Evolutionary conservation across 1,140 invertebrate genomes (phyloP).

Genomic region (Diachasma alloeum): DNA sequence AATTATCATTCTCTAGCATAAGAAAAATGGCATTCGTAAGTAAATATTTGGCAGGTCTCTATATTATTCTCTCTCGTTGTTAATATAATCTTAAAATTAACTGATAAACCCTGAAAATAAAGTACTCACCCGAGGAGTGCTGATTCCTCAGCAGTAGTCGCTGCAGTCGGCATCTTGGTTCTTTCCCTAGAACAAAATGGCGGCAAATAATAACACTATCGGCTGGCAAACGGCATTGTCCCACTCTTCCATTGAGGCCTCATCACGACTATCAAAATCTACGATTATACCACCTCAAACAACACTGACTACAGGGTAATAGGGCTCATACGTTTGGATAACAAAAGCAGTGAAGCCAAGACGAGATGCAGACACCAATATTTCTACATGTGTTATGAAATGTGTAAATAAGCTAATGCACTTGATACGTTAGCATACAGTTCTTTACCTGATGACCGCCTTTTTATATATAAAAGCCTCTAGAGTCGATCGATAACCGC

Average conservation of each 20-base stretch:
- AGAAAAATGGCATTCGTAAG: neutral
- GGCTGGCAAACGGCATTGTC: neutral
- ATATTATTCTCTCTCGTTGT: constrained; percentile 2
- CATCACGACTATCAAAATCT: neutral
- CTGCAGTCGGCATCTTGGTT: constrained; percentile 73
- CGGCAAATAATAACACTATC: constrained; percentile 60
- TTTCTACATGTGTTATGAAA: neutral
- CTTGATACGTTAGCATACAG: constrained; percentile 40
- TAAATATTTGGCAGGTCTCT: neutral
- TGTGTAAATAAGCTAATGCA: neutral
- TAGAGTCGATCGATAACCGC: constrained; percentile 54
- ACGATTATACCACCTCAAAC: neutral
- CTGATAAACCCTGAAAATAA: neutral
- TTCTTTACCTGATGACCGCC: constrained; percentile 58
- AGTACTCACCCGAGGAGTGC: constrained; percentile 75
- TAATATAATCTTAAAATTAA: constrained; percentile 23
- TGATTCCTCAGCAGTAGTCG: constrained; percentile 73
- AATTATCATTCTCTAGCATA: constrained; percentile 17
- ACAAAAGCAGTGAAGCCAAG: neutral
- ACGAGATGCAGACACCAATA: neutral
- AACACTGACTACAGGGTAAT: neutral
- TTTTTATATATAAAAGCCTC: constrained; percentile 28
- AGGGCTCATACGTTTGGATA: neutral
- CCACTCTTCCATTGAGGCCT: constrained; percentile 20
- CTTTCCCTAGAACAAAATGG: constrained; percentile 69